These are phyloP conservation scores for Meteorus sp. DNA, from an alignment of 1,140 invertebrate species.

Conservation along the genomic window DNA sequence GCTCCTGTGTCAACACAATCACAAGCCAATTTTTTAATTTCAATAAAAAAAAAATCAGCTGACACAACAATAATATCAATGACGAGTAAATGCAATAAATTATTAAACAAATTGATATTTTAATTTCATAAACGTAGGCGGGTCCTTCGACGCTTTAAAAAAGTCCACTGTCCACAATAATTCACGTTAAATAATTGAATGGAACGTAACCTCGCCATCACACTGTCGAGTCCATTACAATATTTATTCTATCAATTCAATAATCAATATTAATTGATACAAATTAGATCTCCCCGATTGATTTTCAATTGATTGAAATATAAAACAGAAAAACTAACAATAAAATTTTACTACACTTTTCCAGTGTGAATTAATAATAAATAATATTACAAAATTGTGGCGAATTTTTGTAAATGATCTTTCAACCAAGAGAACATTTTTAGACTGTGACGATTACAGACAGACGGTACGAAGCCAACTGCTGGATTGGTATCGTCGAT, in stretches of 20 bases:
- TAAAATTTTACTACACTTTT: too few relatives aligned
- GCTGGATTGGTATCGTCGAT: slow-evolving; percentile 24
- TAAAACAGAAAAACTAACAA: too few relatives aligned
- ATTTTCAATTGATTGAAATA: too few relatives aligned
- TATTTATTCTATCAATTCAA: too few relatives aligned
- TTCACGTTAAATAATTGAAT: not conserved
- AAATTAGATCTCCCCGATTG: too few relatives aligned
- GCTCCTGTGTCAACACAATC: not conserved
- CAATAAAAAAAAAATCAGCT: not conserved
- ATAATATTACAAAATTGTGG: too few relatives aligned
- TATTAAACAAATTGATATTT: not conserved
- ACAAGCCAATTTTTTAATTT: not conserved
- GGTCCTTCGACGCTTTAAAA: slow-evolving; percentile 15
- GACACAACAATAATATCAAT: not conserved
- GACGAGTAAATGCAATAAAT: not conserved
- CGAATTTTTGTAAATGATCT: too few relatives aligned
- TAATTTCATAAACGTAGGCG: slow-evolving; percentile 5
- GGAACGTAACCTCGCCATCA: slow-evolving; percentile 18
- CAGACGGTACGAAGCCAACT: slow-evolving; percentile 28
- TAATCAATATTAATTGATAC: too few relatives aligned
- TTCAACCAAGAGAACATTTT: too few relatives aligned
- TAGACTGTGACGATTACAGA: not conserved
- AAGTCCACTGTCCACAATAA: slow-evolving; percentile 12
- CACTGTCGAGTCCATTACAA: slow-evolving; percentile 14
- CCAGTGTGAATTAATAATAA: too few relatives aligned